Conservation (phyloP, 1,140 invertebrate genomes). For the Bombus ignitus region DNA sequence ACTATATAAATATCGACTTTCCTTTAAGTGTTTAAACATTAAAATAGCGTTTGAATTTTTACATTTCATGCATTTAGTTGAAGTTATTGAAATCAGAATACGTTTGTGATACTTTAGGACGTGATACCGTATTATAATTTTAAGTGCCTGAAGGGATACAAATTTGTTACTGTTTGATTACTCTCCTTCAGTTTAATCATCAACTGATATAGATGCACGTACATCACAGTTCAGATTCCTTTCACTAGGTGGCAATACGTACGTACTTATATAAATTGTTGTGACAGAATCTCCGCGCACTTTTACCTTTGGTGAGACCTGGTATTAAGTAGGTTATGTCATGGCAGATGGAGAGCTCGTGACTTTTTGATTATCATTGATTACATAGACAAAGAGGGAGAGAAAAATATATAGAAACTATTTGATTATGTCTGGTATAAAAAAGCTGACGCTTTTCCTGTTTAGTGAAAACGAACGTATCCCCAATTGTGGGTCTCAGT, state of each 20-base stretch:
- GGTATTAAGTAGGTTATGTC: not conserved
- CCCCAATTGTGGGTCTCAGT: not conserved
- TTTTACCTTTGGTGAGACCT: slow-evolving; percentile 1
- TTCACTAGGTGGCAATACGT: not conserved
- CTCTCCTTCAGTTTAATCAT: not conserved
- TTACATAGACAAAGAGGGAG: not conserved
- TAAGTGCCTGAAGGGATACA: too few relatives aligned
- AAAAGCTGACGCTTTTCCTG: slow-evolving; percentile 3
- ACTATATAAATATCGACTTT: too few relatives aligned
- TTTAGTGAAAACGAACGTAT: not conserved
- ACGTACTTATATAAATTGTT: not conserved
- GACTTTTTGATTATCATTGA: slow-evolving; percentile 3
- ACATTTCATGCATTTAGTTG: too few relatives aligned
- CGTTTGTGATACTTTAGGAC: too few relatives aligned
- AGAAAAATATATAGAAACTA: not conserved
- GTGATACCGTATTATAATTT: too few relatives aligned
- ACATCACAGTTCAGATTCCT: not conserved
- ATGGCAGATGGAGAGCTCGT: not conserved
- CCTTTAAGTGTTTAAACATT: too few relatives aligned
- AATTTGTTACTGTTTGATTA: too few relatives aligned
- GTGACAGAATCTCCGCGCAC: not conserved
- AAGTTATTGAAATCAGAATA: too few relatives aligned
- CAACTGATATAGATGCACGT: too few relatives aligned
- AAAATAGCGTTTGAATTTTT: too few relatives aligned
- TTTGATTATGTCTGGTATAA: not conserved